These are phyloP conservation scores for Drosophila saltans DNA, from an alignment of 1,140 invertebrate genomes.

Conservation along the genomic window DNA sequence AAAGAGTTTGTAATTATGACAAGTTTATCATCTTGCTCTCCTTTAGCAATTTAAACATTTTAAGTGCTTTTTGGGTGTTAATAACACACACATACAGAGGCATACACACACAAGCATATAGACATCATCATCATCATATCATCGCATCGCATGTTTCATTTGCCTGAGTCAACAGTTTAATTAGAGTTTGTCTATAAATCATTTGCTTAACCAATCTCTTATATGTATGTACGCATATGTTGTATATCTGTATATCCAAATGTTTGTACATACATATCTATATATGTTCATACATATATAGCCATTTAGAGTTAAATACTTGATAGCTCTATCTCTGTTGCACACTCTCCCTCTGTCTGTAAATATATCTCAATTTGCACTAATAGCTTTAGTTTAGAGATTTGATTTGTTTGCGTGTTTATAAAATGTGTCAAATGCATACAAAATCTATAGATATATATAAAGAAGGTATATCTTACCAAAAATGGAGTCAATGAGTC, in stretches of 20 bases:
- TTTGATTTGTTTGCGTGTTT: slow-evolving; percentile 29
- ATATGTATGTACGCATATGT: slow-evolving; percentile 23
- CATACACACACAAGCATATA: not conserved
- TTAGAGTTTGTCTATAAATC: slow-evolving; percentile 75
- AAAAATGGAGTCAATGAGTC: slow-evolving; percentile 17
- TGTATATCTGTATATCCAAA: not conserved
- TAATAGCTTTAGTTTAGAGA: slow-evolving; percentile 16
- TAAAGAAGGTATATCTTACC: not conserved
- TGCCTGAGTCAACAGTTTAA: slow-evolving; percentile 74
- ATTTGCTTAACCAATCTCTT: slow-evolving; percentile 42
- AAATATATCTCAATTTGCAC: not conserved
- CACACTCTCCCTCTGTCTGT: not conserved
- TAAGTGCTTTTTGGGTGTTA: slow-evolving; percentile 72
- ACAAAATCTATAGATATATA: not conserved
- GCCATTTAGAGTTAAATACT: slow-evolving; percentile 47
- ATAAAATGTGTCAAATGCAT: slow-evolving; percentile 30
- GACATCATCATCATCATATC: slow-evolving; percentile 7
- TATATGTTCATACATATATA: slow-evolving; percentile 9
- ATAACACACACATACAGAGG: slow-evolving; percentile 36
- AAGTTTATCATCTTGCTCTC: slow-evolving; percentile 3
- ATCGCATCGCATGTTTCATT: slow-evolving; percentile 67
- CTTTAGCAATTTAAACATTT: slow-evolving; percentile 68
- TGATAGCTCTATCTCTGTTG: slow-evolving; percentile 15
- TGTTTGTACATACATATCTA: not conserved
- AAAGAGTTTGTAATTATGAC: slow-evolving; percentile 55